Percentiles rank a stretch among this genome's conserved stretches.
Evolutionary conservation across 2,888 invertebrate species (phyloP).

Genomic region (Drosophila demipolita): DNA sequence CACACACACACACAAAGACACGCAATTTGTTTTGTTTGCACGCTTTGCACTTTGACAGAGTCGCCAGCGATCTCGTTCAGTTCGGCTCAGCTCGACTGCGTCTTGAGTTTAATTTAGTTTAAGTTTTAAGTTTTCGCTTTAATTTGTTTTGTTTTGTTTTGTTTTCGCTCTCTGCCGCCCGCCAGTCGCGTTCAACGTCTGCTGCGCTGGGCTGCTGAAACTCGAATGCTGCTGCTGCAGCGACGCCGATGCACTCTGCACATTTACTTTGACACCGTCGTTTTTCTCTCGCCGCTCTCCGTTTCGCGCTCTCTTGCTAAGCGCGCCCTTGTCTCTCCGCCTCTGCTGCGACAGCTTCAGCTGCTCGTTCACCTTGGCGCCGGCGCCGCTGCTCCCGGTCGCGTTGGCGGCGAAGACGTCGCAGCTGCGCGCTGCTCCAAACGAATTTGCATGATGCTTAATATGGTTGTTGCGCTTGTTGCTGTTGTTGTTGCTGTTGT

Average conservation of each 20-base stretch:
- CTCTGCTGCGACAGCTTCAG: constrained; percentile 24
- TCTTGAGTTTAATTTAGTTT: constrained; percentile 13
- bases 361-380: constrained; percentile 73
- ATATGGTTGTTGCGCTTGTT: constrained; percentile 9
- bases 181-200: constrained; percentile 49
- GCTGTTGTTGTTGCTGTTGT: background rate
- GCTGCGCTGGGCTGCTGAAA: constrained; percentile 60
- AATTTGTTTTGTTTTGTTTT: constrained; percentile 50
- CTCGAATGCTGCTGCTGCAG: constrained; percentile 70
- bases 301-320: constrained; percentile 2
- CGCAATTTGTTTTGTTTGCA: constrained; percentile 7
- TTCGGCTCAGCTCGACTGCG: constrained; percentile 1
- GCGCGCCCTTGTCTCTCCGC: constrained; percentile 10
- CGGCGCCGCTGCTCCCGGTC: constrained; percentile 46
- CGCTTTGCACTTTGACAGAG: constrained; percentile 29
- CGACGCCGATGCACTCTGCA: constrained; percentile 52
- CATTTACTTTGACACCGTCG: constrained; percentile 40
- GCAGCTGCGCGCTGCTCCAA: constrained; percentile 73
- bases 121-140: constrained; percentile 14
- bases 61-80: constrained; percentile 18
- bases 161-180: constrained; percentile 44
- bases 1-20: background rate
- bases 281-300: constrained; percentile 10
- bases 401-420: constrained; percentile 45
- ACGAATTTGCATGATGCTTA: constrained; percentile 50